Evolutionary conservation across 2,888 invertebrate species (phyloP), one percentile per base, ranked within the genome.

Genomic region (Drosophila paramelanica): DNA sequence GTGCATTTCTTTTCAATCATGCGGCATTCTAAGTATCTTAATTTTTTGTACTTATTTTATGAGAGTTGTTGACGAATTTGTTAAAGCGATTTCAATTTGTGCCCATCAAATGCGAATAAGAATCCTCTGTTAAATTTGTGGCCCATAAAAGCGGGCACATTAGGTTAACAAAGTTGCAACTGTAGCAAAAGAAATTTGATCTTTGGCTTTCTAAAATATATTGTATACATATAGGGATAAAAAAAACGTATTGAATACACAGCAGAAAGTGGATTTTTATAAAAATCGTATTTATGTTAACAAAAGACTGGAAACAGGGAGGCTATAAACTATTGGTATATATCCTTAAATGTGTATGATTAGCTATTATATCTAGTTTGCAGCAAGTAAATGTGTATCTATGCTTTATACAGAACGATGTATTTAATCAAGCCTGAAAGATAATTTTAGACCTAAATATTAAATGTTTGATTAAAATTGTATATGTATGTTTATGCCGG

Each of bases 21-120:
- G 80, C 43, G 62, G 36, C 77, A 80, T 82, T 83, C 52, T 62
- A 49, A 61, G 56, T 68, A 70, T 70, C 41, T 47, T 55, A 65
- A 72, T 66, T 66, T 65, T 64, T 61, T 52, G 65, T 60, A 49
- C 62, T 62, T 42, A 62, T 86, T 83, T 83, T 73, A 69, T 55
- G 67, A 59, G 67, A 71, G 46, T 62, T 73, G 62, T 77, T 86
- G 73, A 73, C 72, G 43, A 76, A 73, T 82, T 79, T 85, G 83
- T 77, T 62, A 80, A 69, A 51, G 57, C 53, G 75, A 62, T 74
- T 67, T 51, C 70, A 80, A 77, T 83, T 83, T 84, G 81, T 51
- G 75, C 61, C 64, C 71, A 74, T 81, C 69, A 73, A 73, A 72
- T 68, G 58, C 45, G 51, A 49, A 56, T 67, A 57, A 42, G 50